Percentiles rank a stretch among this genome's conserved stretches.
Evolutionary conservation across 2,888 invertebrate genomes (phyloP).

Genomic region (Drosophila trichaetosa): DNA sequence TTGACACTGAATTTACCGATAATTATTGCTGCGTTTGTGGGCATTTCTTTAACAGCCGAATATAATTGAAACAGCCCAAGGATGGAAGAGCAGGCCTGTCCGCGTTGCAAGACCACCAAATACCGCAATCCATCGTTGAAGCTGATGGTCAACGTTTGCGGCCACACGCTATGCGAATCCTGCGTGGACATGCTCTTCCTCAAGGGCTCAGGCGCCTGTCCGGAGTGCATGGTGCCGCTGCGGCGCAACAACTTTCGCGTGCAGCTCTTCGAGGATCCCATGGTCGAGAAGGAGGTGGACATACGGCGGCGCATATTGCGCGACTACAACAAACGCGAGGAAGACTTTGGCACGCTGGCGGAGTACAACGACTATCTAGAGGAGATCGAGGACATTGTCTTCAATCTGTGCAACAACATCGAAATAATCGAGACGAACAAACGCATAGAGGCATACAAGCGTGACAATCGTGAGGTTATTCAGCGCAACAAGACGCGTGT

Average conservation of each 20-base stretch:
- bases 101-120: conserved; percentile 98
- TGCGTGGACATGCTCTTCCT: conserved; percentile 98
- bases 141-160: conserved; percentile 99
- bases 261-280: conserved; percentile 97
- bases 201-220: conserved; percentile 98
- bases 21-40: conserved; percentile 1
- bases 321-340: conserved; percentile 97
- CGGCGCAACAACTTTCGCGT: conserved; percentile 95
- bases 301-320: conserved; percentile 94
- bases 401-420: conserved; percentile 94
- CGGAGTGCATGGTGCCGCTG: conserved; percentile 95
- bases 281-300: conserved; percentile 98
- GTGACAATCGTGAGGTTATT: conserved; percentile 94
- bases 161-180: conserved; percentile 98
- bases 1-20: conserved; percentile 9
- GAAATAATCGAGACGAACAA: conserved; percentile 95
- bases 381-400: conserved; percentile 96
- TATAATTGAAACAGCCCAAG: background rate
- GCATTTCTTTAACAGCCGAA: background rate
- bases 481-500: conserved; percentile 91
- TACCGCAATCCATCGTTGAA: conserved; percentile 98
- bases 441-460: conserved; percentile 95
- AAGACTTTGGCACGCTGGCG: conserved; percentile 92
- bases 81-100: conserved; percentile 87
- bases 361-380: conserved; percentile 99